Evolutionary conservation across 23 tunicate genomes (phyloP).

Genomic region (Styela clava): DNA sequence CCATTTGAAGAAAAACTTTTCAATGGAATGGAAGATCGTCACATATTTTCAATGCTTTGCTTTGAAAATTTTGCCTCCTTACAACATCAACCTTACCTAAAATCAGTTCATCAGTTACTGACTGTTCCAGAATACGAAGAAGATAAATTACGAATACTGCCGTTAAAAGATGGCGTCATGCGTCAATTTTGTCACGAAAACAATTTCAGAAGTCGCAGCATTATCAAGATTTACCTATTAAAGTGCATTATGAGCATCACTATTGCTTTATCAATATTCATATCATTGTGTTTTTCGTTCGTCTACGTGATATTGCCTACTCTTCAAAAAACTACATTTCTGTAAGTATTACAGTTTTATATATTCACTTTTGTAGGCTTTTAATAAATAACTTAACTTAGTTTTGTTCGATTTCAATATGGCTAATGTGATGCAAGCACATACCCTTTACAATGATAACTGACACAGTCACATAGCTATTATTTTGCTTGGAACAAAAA

Average conservation of each 20-base stretch:
- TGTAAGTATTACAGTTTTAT: too few relatives aligned
- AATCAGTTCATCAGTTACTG: slow-evolving; percentile 2
- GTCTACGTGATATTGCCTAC: not conserved
- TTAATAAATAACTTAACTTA: too few relatives aligned
- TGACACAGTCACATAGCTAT: too few relatives aligned
- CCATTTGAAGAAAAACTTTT: not conserved
- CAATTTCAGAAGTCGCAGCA: not conserved
- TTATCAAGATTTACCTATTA: not conserved
- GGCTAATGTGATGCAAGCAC: too few relatives aligned
- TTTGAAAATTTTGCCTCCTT: slow-evolving; percentile 15
- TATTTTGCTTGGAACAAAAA: too few relatives aligned
- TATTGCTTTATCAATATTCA: not conserved
- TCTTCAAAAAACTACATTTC: not conserved
- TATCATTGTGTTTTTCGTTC: not conserved
- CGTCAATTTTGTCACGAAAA: slow-evolving; percentile 6
- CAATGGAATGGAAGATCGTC: slow-evolving; percentile 5
- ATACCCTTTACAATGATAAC: too few relatives aligned
- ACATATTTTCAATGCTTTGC: slow-evolving; percentile 20
- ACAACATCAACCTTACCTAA: slow-evolving; percentile 10
- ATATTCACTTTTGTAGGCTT: too few relatives aligned
- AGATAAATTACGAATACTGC: not conserved
- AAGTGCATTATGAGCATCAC: not conserved
- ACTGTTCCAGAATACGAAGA: not conserved
- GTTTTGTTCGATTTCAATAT: too few relatives aligned
- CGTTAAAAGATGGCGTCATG: slow-evolving; percentile 7